Conservation (phyloP, 2,888 invertebrate genomes). For the Chloroclysta siterata region DNA sequence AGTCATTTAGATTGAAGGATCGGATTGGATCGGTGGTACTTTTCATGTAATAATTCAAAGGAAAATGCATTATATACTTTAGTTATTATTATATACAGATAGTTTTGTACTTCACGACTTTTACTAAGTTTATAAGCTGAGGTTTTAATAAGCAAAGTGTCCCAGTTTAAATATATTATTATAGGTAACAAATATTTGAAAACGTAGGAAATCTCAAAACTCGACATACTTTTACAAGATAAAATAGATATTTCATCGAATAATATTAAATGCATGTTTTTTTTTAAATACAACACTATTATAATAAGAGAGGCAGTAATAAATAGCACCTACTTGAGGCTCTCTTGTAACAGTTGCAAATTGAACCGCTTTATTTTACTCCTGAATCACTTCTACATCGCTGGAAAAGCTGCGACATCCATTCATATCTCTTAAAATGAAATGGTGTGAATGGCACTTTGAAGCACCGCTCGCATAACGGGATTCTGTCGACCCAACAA, state of each 20-base stretch:
- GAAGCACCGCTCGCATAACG: constrained; percentile 52
- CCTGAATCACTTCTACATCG: constrained; percentile 21
- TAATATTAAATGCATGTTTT: too few species aligned
- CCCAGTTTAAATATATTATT: too few species aligned
- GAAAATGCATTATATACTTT: too few species aligned
- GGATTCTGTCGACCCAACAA: constrained; percentile 60
- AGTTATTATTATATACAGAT: too few species aligned
- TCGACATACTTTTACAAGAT: too few species aligned
- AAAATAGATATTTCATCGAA: too few species aligned
- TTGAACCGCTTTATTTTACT: constrained; percentile 27
- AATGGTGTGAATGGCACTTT: constrained; percentile 41
- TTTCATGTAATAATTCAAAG: too few species aligned
- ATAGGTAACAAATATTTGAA: too few species aligned
- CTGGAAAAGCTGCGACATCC: constrained; percentile 19
- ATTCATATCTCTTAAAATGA: constrained; percentile 31
- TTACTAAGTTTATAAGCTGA: too few species aligned
- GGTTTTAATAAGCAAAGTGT: too few species aligned
- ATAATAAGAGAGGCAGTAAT: neutral
- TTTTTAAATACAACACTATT: neutral
- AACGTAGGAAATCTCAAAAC: too few species aligned
- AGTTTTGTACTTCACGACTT: too few species aligned
- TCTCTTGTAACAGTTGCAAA: constrained; percentile 7
- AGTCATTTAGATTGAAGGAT: constrained; percentile 18
- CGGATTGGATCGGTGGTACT: constrained; percentile 5
- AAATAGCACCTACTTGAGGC: constrained; percentile 1